Evolutionary conservation across 2,797 vertebrate genomes (phyloP).

Genomic region (Sebastolobus altivelis): DNA sequence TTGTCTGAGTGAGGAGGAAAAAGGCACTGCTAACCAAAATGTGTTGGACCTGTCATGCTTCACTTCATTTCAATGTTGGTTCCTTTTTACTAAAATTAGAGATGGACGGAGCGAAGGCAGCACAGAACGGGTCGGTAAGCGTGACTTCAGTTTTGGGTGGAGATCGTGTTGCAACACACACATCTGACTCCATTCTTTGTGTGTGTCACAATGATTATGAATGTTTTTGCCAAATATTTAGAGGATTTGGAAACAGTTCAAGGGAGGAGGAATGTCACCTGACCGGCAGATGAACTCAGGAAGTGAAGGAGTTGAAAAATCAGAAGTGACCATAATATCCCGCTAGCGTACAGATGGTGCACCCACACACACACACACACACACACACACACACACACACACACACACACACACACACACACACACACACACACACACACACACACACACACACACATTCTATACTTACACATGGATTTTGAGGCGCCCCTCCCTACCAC

Average conservation of each 20-base stretch:
- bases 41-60: not conserved
- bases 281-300: slow-evolving; percentile 46
- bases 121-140: not conserved
- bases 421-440: not conserved
- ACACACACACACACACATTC: not conserved
- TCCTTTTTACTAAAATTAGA: slow-evolving; percentile 4
- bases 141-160: slow-evolving; percentile 31
- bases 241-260: slow-evolving; percentile 21
- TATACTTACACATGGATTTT: slow-evolving; percentile 2
- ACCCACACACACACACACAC: not conserved
- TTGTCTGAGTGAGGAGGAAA: not conserved
- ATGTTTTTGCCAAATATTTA: slow-evolving; percentile 44
- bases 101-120: not conserved
- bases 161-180: not conserved
- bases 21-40: not conserved
- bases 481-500: not conserved
- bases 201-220: slow-evolving; percentile 14
- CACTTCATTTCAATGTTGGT: not conserved
- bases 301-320: slow-evolving; percentile 46
- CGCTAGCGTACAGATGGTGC: not conserved
- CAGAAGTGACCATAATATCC: not conserved
- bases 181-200: slow-evolving; percentile 23
- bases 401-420: not conserved
- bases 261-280: slow-evolving; percentile 5
- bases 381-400: not conserved